Evolutionary conservation across 2,797 vertebrate species (phyloP).

Genomic region (Brachyrhaphis roseni): DNA sequence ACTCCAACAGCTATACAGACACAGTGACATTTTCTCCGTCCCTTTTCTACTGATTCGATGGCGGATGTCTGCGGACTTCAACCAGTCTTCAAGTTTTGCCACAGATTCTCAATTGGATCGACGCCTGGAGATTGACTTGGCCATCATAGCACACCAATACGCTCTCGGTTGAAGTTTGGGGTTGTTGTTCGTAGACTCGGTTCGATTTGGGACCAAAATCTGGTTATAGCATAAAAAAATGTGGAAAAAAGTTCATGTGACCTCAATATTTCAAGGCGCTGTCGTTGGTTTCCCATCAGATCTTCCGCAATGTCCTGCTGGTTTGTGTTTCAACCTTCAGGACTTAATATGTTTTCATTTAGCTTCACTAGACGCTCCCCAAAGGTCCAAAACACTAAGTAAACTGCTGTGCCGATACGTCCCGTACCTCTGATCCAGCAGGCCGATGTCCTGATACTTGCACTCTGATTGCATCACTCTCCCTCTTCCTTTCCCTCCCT

Average conservation of each 20-base stretch:
- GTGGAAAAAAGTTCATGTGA: background rate
- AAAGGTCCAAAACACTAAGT: background rate
- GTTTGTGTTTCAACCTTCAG: background rate
- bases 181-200: background rate
- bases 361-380: background rate
- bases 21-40: too few species aligned
- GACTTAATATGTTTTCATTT: background rate
- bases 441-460: slow-evolving; percentile 19
- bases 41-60: too few species aligned
- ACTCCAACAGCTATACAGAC: too few species aligned
- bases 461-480: slow-evolving; percentile 15
- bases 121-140: background rate
- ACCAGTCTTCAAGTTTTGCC: too few species aligned
- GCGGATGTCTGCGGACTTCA: too few species aligned
- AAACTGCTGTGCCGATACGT: background rate
- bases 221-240: background rate
- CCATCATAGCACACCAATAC: too few species aligned
- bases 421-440: slow-evolving; percentile 3
- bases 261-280: background rate
- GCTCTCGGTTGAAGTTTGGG: background rate
- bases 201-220: background rate
- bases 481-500: background rate
- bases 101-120: too few species aligned
- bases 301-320: background rate
- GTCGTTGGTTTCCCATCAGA: background rate